Evolutionary conservation across 2,113 vertebrate genomes (phyloP), one percentile per base, ranked within the genome.

Genomic region (Pelvicachromis taeniatus): DNA sequence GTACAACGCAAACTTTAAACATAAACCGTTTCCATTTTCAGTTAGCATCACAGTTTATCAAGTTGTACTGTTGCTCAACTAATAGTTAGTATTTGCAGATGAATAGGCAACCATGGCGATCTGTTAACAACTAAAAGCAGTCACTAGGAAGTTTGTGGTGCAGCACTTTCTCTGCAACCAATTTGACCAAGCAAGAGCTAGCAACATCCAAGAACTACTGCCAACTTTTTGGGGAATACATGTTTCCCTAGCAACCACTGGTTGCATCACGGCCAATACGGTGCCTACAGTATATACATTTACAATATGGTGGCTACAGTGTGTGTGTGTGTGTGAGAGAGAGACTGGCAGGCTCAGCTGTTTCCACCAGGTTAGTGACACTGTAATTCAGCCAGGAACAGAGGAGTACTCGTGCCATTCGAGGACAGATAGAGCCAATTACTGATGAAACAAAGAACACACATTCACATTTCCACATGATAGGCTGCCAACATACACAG

Each of bases 321-420:
- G 14, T 68, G 61, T 42, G 35, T 42, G 38, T 38, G 38, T 40
- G 11, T 45, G 42, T 8, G 40, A 48, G 26, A 19, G 33, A 53
- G 68, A 9, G 7, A 9, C 77, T 88, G 89, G 85, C 83, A 82
- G 79, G 48, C 83, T 87, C 31, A 29, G 68, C 19, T 13, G 78
- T 91, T 93, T 91, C 87, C 90, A 91, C 53, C 80, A 56, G 73
- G 80, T 88, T 83, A 90, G 50, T 52, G 80, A 89, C 33, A 33
- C 68, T 85, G 83, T 85, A 83, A 82, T 35, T 48, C 19, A 42
- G 80, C 91, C 88, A 93, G 89, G 63, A 87, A 81, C 70, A 81
- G 58, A 80, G 61, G 52, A 21, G 89, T 84, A 73, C 59, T 35
- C 2, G 4, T 33, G 70, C 83, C 77, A 86, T 54, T 50, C 56